These are phyloP conservation scores for Paracanthobrama guichenoti DNA, from an alignment of 2,113 vertebrate genomes.

Conservation along the genomic window DNA sequence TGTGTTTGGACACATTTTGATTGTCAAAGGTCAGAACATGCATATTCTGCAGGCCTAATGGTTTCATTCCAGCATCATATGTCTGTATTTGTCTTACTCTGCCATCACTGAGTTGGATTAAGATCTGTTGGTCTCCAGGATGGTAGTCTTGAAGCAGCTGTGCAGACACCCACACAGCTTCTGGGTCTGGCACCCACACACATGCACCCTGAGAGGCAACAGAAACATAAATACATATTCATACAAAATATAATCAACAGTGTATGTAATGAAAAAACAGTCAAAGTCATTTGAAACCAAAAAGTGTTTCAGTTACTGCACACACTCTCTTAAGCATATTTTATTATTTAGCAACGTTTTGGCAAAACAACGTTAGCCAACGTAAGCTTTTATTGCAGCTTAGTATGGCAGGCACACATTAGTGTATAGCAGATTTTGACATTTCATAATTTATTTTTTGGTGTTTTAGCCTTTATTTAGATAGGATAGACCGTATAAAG, in stretches of 20 bases:
- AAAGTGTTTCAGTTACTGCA: too few relatives aligned
- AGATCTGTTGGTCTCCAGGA: constrained; percentile 66
- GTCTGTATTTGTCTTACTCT: constrained; percentile 63
- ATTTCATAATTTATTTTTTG: too few relatives aligned
- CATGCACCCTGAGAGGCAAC: constrained; percentile 67
- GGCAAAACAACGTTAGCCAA: too few relatives aligned
- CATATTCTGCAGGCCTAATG: background rate
- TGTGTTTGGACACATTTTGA: background rate
- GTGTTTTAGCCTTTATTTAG: too few relatives aligned
- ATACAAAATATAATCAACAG: background rate
- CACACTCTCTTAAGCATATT: too few relatives aligned
- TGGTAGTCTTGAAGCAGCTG: constrained; percentile 70
- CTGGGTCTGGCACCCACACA: constrained; percentile 78
- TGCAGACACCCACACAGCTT: constrained; percentile 75
- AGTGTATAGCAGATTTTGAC: too few relatives aligned
- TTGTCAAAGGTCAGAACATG: background rate
- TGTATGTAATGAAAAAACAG: background rate
- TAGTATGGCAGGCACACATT: too few relatives aligned
- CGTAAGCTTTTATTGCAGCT: too few relatives aligned
- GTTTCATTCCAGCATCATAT: background rate
- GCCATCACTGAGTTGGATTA: constrained; percentile 71
- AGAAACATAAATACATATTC: background rate
- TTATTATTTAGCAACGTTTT: too few relatives aligned
- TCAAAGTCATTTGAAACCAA: too few relatives aligned
- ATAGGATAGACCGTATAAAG: too few relatives aligned